These are phyloP conservation scores for Notoglanidium macrostoma DNA, from an alignment of 2,797 vertebrate genomes.

Conservation along the genomic window DNA sequence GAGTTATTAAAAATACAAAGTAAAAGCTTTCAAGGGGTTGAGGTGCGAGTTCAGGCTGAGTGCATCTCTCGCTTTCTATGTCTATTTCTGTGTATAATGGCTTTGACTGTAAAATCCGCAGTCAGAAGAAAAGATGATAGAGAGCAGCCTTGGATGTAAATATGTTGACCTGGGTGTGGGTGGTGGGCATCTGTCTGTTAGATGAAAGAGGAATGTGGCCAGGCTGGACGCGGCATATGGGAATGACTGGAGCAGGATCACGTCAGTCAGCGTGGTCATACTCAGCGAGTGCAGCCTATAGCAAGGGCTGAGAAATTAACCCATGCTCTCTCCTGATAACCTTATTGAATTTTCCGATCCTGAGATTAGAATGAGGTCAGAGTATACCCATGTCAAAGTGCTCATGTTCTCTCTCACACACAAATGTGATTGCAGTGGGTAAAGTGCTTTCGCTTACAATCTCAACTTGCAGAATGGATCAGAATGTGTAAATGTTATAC, in stretches of 20 bases:
- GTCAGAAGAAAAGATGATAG: constrained; percentile 56
- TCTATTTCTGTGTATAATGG: constrained; percentile 58
- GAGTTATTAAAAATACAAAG: constrained; percentile 64
- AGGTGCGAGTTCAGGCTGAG: constrained; percentile 70
- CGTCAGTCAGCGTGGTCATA: not conserved
- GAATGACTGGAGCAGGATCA: constrained; percentile 33
- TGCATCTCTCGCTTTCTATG: constrained; percentile 56
- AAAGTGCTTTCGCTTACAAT: not conserved
- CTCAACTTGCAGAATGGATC: not conserved
- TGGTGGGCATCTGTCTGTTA: constrained; percentile 58
- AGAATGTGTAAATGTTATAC: not conserved
- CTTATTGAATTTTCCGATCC: not conserved
- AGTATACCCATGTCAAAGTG: not conserved
- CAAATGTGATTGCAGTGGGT: not conserved
- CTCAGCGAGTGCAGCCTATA: not conserved
- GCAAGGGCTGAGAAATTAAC: constrained; percentile 10
- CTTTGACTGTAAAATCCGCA: constrained; percentile 64
- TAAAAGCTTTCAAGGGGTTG: constrained; percentile 54
- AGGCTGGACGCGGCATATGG: constrained; percentile 37
- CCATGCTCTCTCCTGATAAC: not conserved
- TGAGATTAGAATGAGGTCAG: not conserved
- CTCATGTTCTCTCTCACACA: not conserved
- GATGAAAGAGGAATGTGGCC: constrained; percentile 19
- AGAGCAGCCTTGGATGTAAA: constrained; percentile 69
- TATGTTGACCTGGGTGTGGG: constrained; percentile 59